These are phyloP conservation scores for Conistra vaccinii DNA, from an alignment of 2,888 invertebrate genomes.

Conservation along the genomic window DNA sequence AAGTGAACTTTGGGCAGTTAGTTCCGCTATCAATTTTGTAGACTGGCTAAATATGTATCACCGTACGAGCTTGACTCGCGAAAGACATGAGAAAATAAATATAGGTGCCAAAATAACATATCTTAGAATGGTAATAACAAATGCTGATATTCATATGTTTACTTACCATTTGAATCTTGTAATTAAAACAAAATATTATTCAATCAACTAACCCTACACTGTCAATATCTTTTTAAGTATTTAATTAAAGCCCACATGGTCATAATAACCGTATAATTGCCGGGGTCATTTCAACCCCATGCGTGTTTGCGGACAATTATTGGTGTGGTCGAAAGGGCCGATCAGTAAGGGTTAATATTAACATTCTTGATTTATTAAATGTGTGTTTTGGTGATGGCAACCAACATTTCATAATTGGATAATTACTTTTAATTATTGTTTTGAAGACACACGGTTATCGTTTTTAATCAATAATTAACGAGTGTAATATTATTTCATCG, in stretches of 20 bases:
- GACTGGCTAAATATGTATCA: neutral
- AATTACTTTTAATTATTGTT: conserved; percentile 39
- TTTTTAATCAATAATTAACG: conserved; percentile 14
- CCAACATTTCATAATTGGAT: conserved; percentile 20
- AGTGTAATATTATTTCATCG: conserved; percentile 8
- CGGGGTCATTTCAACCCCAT: conserved; percentile 47
- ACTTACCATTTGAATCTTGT: neutral
- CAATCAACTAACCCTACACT: conserved; percentile 45
- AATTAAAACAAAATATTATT: conserved; percentile 28
- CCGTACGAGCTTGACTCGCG: neutral
- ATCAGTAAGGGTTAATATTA: conserved; percentile 52
- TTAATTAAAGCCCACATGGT: conserved; percentile 62
- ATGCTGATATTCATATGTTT: conserved; percentile 14
- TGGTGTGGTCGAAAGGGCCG: conserved; percentile 45
- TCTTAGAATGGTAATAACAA: neutral
- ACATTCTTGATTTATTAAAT: conserved; percentile 57
- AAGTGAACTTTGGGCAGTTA: neutral
- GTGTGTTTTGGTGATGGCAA: conserved; percentile 34
- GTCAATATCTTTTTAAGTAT: conserved; percentile 51
- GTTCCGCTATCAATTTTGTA: neutral
- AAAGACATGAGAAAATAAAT: neutral
- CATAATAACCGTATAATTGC: conserved; percentile 59
- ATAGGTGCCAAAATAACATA: neutral
- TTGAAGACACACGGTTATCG: conserved; percentile 25
- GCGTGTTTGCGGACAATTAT: conserved; percentile 59